Evolutionary conservation across 2,888 invertebrate genomes (phyloP).

Genomic region (Dioctria linearis): DNA sequence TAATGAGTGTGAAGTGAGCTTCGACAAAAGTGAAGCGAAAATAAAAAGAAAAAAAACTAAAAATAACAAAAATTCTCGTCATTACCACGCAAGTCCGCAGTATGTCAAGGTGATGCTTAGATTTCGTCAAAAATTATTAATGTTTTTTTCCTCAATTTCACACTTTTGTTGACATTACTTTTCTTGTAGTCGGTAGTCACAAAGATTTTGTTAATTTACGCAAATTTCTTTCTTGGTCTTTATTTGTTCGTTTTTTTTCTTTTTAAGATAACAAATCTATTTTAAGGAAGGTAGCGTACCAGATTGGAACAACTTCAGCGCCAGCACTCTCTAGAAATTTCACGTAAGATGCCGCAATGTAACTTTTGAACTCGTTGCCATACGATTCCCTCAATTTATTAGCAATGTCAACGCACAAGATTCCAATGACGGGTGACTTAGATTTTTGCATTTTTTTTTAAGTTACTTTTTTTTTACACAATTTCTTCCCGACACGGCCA

Average conservation of each 20-base stretch:
- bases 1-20: too few relatives aligned
- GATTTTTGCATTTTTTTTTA: neutral
- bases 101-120: constrained; percentile 3
- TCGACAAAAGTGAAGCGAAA: too few relatives aligned
- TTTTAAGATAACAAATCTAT: too few relatives aligned
- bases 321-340: constrained; percentile 52
- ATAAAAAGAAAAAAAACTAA: neutral
- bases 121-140: neutral
- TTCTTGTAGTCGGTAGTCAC: too few relatives aligned
- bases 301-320: constrained; percentile 42
- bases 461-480: too few relatives aligned
- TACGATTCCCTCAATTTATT: constrained; percentile 72
- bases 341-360: constrained; percentile 78
- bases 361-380: constrained; percentile 76
- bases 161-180: neutral
- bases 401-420: constrained; percentile 80
- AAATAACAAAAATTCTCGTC: constrained; percentile 11
- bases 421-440: constrained; percentile 76
- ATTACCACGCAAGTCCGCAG: neutral
- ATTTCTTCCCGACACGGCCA: too few relatives aligned
- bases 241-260: neutral
- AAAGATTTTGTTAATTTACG: too few relatives aligned
- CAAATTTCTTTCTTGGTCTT: neutral
- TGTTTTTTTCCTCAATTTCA: neutral
- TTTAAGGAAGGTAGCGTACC: constrained; percentile 14